Conservation (phyloP, 2,113 vertebrate genomes). For the Phylloscopus trochilus region DNA sequence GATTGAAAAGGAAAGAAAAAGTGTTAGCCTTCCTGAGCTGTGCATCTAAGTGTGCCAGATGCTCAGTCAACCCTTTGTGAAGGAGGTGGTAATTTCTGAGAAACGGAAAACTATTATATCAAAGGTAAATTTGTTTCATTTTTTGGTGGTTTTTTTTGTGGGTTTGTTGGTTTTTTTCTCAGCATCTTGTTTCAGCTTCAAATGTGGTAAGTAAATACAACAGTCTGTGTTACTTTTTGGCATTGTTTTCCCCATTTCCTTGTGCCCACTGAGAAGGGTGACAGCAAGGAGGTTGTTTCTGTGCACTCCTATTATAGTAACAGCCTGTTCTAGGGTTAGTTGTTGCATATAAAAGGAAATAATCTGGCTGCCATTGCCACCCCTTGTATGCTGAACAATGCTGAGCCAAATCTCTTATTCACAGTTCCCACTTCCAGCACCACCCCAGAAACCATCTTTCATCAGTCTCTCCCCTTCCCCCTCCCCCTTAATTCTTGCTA, state of each 20-base stretch:
- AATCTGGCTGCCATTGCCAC: background rate
- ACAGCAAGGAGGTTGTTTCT: background rate
- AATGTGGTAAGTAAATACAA: background rate
- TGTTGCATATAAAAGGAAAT: background rate
- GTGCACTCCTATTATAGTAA: background rate
- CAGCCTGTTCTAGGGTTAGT: background rate
- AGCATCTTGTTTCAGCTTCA: background rate
- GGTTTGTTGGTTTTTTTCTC: fast-evolving
- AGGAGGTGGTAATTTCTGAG: background rate
- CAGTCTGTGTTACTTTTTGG: background rate
- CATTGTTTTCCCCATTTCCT: background rate
- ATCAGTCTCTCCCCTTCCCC: background rate
- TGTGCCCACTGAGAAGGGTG: background rate
- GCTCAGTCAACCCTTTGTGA: background rate
- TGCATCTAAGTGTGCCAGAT: background rate
- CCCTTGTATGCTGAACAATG: background rate
- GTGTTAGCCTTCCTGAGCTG: background rate
- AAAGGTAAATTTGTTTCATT: background rate
- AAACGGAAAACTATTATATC: background rate
- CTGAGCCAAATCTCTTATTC: background rate
- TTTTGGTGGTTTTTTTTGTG: background rate
- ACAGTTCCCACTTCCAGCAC: background rate
- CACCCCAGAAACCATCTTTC: background rate
- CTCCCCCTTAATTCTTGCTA: background rate
- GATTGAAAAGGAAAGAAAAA: background rate